A percentile compares a stretch with the other conserved stretches of the same genome.
Evolutionary conservation across 2,113 vertebrate genomes (phyloP).

Genomic region (Channa argus): DNA sequence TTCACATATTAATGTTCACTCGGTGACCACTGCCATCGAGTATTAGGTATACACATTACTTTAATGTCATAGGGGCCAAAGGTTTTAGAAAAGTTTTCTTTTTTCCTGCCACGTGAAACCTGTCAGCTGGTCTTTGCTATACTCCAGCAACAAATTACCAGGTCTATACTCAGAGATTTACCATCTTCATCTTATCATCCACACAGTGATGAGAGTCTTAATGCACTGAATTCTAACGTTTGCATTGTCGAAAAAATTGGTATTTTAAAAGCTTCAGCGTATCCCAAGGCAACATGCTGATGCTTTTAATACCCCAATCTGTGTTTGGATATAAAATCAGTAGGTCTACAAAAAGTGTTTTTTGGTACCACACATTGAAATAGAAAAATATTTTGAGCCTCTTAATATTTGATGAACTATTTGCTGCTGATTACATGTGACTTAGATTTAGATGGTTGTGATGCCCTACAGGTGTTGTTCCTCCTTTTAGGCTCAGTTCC

Average conservation of each 20-base stretch:
- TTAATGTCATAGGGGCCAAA: neutral
- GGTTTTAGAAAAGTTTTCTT: neutral
- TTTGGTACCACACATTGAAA: too few relatives aligned
- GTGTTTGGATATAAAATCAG: conserved; percentile 3
- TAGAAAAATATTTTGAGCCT: neutral
- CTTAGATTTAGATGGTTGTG: neutral
- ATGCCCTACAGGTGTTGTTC: conserved; percentile 47
- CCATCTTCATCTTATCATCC: neutral
- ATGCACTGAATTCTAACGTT: neutral
- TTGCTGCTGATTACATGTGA: neutral
- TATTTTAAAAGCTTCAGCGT: neutral
- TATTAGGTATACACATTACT: too few relatives aligned
- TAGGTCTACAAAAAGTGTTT: neutral
- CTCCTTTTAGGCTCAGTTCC: conserved; percentile 83
- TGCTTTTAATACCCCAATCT: neutral
- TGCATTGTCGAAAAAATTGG: neutral
- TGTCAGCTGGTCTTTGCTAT: neutral
- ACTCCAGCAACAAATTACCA: too few relatives aligned
- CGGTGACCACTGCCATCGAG: too few relatives aligned
- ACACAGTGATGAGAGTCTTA: neutral
- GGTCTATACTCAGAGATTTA: too few relatives aligned
- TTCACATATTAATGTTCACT: neutral
- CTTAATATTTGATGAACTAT: neutral
- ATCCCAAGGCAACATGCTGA: too few relatives aligned
- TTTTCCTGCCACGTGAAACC: conserved; percentile 45